Evolutionary conservation across 2,888 invertebrate species (phyloP).

Genomic region (Petrophora chlorosata): DNA sequence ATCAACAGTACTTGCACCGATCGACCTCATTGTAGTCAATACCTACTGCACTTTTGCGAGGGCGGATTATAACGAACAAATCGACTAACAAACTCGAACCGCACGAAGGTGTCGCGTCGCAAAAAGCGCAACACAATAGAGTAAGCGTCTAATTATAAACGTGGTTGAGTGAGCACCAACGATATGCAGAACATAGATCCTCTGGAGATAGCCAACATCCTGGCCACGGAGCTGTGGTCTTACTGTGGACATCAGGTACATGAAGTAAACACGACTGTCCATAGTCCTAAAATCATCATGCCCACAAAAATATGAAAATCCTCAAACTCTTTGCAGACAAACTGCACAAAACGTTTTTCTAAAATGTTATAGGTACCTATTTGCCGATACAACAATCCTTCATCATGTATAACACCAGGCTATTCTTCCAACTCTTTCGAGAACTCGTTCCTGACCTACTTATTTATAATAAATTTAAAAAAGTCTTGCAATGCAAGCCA

Average conservation of each 20-base stretch:
- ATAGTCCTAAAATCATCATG: no score
- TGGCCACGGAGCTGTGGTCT: slow-evolving; percentile 93
- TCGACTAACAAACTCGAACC: slow-evolving; percentile 81
- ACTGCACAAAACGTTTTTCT: no score
- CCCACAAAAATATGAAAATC: no score
- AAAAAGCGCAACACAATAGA: slow-evolving; percentile 83
- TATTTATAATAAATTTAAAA: not conserved
- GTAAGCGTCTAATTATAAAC: slow-evolving; percentile 83
- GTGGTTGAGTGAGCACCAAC: slow-evolving; percentile 69
- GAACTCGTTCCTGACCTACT: no score
- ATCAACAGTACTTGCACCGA: slow-evolving; percentile 47
- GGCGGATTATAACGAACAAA: slow-evolving; percentile 82
- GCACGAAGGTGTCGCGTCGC: slow-evolving; percentile 81
- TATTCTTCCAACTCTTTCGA: no score
- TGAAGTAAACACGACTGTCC: no score
- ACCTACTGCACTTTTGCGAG: slow-evolving; percentile 66
- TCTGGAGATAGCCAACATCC: slow-evolving; percentile 92
- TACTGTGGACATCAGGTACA: slow-evolving; percentile 92
- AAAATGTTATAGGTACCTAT: no score
- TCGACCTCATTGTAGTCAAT: slow-evolving; percentile 58
- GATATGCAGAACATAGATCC: slow-evolving; percentile 88
- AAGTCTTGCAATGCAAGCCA: not conserved
- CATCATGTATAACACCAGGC: no score
- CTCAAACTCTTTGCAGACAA: no score
- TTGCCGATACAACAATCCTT: no score